Evolutionary conservation across 2,797 vertebrate genomes (phyloP), one percentile per base, ranked within the genome.

Genomic region (Enteromius paludinosus): DNA sequence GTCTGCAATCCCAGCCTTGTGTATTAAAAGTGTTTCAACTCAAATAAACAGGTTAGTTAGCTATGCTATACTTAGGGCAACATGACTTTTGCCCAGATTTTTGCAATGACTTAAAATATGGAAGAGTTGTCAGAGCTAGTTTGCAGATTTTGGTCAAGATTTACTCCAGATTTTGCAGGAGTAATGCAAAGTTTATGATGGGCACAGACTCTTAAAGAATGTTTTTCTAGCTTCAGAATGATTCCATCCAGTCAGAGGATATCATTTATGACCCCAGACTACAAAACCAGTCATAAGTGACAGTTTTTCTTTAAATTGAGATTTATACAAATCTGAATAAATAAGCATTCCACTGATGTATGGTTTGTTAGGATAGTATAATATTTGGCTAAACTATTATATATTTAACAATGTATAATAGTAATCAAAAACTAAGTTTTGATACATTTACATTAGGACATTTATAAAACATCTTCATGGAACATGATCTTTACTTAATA

Each of bases 11-110:
- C 77, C 38, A 68, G 73, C 61, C 14, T 64, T 8, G 61, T 33
- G 28, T 7, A 56, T 59, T 62, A 82, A 45, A 12, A 68, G 54
- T 41, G 25, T 23, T 35, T 74, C 43, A 82, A 76, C 77, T 79
- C 43, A 79, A 64, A 79, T 54, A 79, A 79, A 68, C 43, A 78
- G 76, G n/a, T 25, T 62, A 66, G 25, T 78, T 66, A 49, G 45
- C 43, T 78, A 15, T 56, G 47, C 47, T 54, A n/a, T 28, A 54
- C 17, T 20, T 33, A 38, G 30, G 28, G 28, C 7, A 1, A 33
- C 3, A 18, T 30, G 5, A 8, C 6, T 30, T 61, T 61, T 61
- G 61, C 28, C 28, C 61, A 30, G 25, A 62, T 30, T 64, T 64
- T 64, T 62, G 15, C 61, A 28, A 62, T 4, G 15, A 33, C 17